These are phyloP conservation scores for Tinea semifulvella DNA, from an alignment of 2,888 invertebrate species.

Conservation along the genomic window DNA sequence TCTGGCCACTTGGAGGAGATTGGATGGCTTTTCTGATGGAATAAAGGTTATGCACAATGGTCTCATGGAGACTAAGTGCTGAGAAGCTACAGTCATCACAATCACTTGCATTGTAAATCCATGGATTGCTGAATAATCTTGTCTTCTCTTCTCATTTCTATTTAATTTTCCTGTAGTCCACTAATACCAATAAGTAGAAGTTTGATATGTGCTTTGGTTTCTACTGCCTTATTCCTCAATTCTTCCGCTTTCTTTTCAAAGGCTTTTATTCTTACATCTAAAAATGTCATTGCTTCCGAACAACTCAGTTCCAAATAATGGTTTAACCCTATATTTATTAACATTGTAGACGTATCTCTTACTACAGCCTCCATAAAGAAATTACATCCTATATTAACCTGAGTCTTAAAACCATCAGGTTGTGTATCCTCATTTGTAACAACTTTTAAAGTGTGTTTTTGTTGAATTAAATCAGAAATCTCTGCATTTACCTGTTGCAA, in stretches of 20 bases:
- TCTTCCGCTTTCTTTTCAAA: slow-evolving; percentile 70
- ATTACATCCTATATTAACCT: slow-evolving; percentile 83
- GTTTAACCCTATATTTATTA: slow-evolving; percentile 79
- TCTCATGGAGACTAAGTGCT: no score
- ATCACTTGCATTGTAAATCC: no score
- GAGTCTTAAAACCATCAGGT: slow-evolving; percentile 51
- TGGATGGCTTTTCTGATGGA: no score
- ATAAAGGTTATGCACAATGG: no score
- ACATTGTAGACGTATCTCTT: slow-evolving; percentile 69
- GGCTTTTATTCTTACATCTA: slow-evolving; percentile 73
- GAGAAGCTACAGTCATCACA: no score
- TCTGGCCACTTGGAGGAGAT: no score
- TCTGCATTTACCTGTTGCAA: slow-evolving; percentile 72
- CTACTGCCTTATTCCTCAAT: slow-evolving; percentile 71
- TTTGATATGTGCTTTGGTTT: slow-evolving; percentile 82
- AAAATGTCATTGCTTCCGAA: slow-evolving; percentile 75
- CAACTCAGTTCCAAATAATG: slow-evolving; percentile 77
- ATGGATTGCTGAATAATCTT: no score
- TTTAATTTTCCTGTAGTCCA: slow-evolving; percentile 51
- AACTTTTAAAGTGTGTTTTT: slow-evolving; percentile 75
- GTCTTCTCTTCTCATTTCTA: not conserved
- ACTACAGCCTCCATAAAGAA: slow-evolving; percentile 84
- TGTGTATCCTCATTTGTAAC: slow-evolving; percentile 63
- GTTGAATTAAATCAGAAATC: slow-evolving; percentile 76
- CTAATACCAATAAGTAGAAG: slow-evolving; percentile 75